A percentile compares a stretch with the other conserved stretches of the same genome.
These are phyloP conservation scores for Bursaphelenchus okinawaensis DNA, from an alignment of 2,888 invertebrate genomes.

Conservation along the genomic window DNA sequence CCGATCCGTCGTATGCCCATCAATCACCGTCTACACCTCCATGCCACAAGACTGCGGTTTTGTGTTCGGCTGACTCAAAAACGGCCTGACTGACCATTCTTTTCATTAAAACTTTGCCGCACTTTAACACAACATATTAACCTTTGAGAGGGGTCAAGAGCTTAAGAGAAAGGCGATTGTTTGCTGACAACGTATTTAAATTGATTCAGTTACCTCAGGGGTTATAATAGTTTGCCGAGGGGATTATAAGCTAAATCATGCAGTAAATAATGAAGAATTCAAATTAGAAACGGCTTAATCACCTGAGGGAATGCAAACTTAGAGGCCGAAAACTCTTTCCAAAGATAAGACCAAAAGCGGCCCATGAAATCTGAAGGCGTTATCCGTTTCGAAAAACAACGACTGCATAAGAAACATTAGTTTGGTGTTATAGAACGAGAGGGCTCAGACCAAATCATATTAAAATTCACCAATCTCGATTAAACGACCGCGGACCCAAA, in stretches of 20 bases:
- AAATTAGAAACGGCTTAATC: not conserved
- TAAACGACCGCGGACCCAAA: not conserved
- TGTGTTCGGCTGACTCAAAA: not conserved
- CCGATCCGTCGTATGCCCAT: not conserved
- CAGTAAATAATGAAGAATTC: not conserved
- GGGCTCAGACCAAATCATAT: not conserved
- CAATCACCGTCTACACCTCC: not conserved
- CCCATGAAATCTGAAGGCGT: not conserved
- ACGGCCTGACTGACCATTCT: not conserved
- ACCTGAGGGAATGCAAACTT: no score
- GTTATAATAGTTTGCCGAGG: no score
- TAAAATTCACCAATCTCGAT: not conserved
- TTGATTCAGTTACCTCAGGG: no score
- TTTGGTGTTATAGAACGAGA: no score
- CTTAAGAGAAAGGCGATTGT: no score
- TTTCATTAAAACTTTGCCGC: no score
- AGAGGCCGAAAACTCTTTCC: not conserved
- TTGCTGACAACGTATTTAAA: no score
- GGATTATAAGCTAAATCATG: not conserved
- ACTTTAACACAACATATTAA: no score
- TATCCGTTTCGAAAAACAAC: not conserved
- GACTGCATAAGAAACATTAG: not conserved
- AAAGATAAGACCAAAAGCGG: not conserved
- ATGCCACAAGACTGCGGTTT: not conserved
- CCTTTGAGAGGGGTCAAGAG: no score